These are phyloP conservation scores for Eleutherodactylus coqui DNA, from an alignment of 2,797 vertebrate genomes.

Conservation along the genomic window DNA sequence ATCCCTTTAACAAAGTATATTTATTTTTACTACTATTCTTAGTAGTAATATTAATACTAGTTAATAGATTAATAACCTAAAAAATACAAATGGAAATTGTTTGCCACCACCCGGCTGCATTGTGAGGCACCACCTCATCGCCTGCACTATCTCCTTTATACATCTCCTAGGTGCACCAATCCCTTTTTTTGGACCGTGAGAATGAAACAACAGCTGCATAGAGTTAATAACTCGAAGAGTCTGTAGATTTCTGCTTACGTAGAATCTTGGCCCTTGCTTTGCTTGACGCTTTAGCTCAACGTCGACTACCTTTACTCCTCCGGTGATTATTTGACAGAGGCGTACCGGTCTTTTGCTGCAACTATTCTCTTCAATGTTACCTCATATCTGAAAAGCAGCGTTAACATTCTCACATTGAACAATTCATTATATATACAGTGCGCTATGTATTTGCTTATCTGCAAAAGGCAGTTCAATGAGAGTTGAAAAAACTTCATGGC, in stretches of 20 bases:
- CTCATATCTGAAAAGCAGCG: conserved; percentile 2
- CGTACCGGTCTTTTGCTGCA: not conserved
- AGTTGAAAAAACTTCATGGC: conserved; percentile 7
- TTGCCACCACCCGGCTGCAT: not conserved
- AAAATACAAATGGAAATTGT: not conserved
- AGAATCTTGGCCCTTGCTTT: not conserved
- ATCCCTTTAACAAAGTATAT: too few species aligned
- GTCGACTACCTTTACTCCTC: conserved; percentile 9
- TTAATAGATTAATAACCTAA: not conserved
- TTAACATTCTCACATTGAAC: conserved; percentile 26
- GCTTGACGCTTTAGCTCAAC: conserved; percentile 8
- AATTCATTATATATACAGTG: conserved; percentile 35
- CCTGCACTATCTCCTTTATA: not conserved
- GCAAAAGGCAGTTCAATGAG: conserved; percentile 25
- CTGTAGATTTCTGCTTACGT: conserved; percentile 17
- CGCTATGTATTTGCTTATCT: conserved; percentile 46
- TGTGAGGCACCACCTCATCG: not conserved
- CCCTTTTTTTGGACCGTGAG: conserved; percentile 36
- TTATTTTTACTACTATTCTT: not conserved
- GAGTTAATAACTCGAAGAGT: conserved; percentile 37
- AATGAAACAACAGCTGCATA: conserved; percentile 55
- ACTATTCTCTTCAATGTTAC: conserved; percentile 13
- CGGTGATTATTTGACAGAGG: conserved; percentile 12
- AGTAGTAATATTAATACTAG: not conserved
- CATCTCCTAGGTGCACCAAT: conserved; percentile 10